Evolutionary conservation across 2,888 invertebrate genomes (phyloP).

Genomic region (Plebejus melissa): DNA sequence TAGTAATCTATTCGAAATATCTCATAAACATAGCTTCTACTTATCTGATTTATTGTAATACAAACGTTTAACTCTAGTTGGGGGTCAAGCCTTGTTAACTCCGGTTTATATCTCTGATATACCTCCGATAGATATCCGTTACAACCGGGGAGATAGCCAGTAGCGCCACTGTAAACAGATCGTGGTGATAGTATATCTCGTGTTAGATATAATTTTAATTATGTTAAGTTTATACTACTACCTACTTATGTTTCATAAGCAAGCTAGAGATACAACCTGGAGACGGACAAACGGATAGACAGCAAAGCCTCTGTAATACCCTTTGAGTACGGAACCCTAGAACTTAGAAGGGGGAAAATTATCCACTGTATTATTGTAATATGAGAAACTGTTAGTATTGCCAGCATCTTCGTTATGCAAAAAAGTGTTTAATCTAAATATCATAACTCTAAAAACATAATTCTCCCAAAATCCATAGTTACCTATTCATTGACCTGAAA

Average conservation of each 20-base stretch:
- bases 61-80: background rate
- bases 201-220: background rate
- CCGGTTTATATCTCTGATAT: background rate
- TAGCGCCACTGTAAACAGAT: slow-evolving; percentile 21
- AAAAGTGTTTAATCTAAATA: too few species aligned
- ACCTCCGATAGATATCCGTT: background rate
- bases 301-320: too few species aligned
- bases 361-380: too few species aligned
- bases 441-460: too few species aligned
- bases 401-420: too few species aligned
- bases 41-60: background rate
- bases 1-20: background rate
- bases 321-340: too few species aligned
- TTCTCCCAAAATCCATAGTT: too few species aligned
- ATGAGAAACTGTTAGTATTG: too few species aligned
- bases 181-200: background rate
- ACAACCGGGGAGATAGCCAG: background rate
- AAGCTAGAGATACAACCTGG: background rate
- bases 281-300: too few species aligned
- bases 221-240: background rate
- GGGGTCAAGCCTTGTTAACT: background rate
- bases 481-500: too few species aligned
- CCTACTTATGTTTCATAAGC: background rate
- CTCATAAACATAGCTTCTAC: background rate
- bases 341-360: too few species aligned